These are phyloP conservation scores for Pyralis farinalis DNA, from an alignment of 2,888 invertebrate species.

Conservation along the genomic window DNA sequence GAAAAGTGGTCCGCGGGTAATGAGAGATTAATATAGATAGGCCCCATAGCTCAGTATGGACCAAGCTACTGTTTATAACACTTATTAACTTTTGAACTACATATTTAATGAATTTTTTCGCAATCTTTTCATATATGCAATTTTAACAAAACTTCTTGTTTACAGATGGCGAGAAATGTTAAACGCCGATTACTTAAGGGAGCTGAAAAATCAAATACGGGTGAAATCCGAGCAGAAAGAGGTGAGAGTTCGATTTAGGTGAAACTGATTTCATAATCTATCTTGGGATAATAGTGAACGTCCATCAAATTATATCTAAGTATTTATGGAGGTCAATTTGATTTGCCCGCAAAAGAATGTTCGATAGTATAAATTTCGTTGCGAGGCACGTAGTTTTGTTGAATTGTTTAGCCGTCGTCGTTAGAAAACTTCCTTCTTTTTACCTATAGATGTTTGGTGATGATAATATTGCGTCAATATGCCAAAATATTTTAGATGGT, in stretches of 20 bases:
- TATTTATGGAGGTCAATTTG: constrained; percentile 12
- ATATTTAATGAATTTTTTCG: not conserved
- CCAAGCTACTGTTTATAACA: constrained; percentile 4
- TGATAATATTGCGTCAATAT: no score
- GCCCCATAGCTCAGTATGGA: not conserved
- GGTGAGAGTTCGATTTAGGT: constrained; percentile 34
- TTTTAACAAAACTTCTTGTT: constrained; percentile 10
- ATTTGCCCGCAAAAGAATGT: not conserved
- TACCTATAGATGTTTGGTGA: no score
- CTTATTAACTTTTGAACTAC: not conserved
- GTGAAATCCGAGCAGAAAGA: constrained; percentile 59
- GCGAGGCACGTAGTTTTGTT: not conserved
- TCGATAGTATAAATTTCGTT: constrained; percentile 6
- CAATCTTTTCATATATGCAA: no score
- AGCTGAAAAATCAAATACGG: constrained; percentile 65
- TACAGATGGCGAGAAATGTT: constrained; percentile 67
- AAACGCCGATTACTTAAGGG: constrained; percentile 60
- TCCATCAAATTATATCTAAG: not conserved
- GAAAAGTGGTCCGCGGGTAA: no score
- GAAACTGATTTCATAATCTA: constrained; percentile 5
- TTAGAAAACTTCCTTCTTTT: not conserved
- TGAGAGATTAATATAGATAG: no score
- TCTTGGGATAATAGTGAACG: constrained; percentile 5
- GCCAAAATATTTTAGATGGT: no score
- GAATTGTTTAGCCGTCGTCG: not conserved